Evolutionary conservation across 2,888 invertebrate species (phyloP), one percentile per base, ranked within the genome.

Genomic region (Eretmocerus hayati): DNA sequence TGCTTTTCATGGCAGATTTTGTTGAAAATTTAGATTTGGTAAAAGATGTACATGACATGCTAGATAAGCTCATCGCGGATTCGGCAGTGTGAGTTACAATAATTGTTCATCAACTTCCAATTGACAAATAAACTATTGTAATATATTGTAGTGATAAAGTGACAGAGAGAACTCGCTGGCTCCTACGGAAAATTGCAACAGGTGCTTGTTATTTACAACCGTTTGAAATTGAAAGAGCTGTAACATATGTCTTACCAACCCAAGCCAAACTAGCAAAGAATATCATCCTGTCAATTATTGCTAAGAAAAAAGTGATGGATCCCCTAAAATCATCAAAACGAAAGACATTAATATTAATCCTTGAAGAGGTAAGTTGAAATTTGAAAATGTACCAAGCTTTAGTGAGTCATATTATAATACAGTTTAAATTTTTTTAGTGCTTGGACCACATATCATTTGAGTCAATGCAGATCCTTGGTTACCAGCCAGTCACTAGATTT

Each of bases 391-490:
- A 48, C 4, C 4, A 11, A 48, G 22, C 42, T 33, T 16, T 30
- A 30, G 8, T 13, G 15, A n/a, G 33, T 33, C 5, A 33, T n/a
- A 13, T n/a, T 13, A 5, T 5, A 33, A 9, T 5, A 33, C 15
- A n/a, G 11, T 33, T 33, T 33, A 33, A 33, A 13, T 33, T 33
- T 13, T 15, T 23, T 31, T 33, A 50, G 51, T 52, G 76, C 58
- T 67, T 90, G 13, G 88, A 90, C 71, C 76, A 78, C 46, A 77
- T 90, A 49, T 88, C 90, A 0, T 90, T 89, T 83, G 90, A 91
- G 72, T 81, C 80, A 54, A 72, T 89, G 47, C 79, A 81, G 0
- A 72, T 83, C 13, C 61, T 90, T 11, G 72, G 74, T 50, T 71
- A 76, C n/a, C 81, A 86, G 39, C 81, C 86, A 0, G 81, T 87